A percentile compares a stretch with the other conserved stretches of the same genome.
These are phyloP conservation scores for Colossoma macropomum DNA, from an alignment of 2,113 vertebrate species.

Conservation along the genomic window DNA sequence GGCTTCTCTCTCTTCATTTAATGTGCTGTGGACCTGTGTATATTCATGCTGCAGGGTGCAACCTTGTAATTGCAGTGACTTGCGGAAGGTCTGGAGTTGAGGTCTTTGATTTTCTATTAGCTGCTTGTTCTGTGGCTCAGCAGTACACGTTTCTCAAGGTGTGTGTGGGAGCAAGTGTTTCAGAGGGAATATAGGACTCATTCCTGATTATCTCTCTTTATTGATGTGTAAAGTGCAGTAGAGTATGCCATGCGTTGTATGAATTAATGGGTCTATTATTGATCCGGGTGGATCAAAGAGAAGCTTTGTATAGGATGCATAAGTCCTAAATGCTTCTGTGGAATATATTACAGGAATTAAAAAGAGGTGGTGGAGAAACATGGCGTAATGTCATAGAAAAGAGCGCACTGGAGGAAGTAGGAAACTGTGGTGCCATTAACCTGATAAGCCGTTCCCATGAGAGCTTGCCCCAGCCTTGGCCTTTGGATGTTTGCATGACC, in stretches of 20 bases:
- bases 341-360: conserved; percentile 29
- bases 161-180: not conserved
- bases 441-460: not conserved
- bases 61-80: not conserved
- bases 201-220: conserved; percentile 33
- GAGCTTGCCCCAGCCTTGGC: not conserved
- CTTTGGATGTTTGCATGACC: not conserved
- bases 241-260: not conserved
- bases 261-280: conserved; percentile 45
- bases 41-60: not conserved
- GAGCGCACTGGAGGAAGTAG: not conserved
- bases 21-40: not conserved
- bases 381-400: not conserved
- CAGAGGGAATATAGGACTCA: not conserved
- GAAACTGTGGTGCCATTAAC: not conserved
- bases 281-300: conserved; percentile 17
- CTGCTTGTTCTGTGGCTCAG: not conserved
- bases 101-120: not conserved
- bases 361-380: not conserved
- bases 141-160: not conserved
- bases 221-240: conserved; percentile 20
- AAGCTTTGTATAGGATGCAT: not conserved
- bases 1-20: not conserved
- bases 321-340: not conserved
- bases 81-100: not conserved